Percentiles rank a stretch among this genome's conserved stretches.
These are phyloP conservation scores for Ceraclea dissimilis DNA, from an alignment of 2,888 invertebrate genomes.

Conservation along the genomic window DNA sequence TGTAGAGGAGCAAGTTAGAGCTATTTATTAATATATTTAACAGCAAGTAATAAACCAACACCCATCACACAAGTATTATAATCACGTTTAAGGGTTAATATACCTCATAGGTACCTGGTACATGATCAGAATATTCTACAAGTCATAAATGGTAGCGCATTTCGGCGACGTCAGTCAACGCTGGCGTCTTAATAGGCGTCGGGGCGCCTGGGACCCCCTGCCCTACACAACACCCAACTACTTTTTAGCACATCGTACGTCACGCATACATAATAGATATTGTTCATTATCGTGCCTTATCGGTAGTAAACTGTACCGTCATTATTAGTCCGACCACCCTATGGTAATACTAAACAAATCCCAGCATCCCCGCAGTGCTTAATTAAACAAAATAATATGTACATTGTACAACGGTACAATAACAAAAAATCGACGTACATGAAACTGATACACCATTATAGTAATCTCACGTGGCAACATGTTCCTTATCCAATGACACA, in stretches of 20 bases:
- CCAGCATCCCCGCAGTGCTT: not conserved
- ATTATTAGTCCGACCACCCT: not conserved
- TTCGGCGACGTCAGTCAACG: not conserved
- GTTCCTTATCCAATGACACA: no score
- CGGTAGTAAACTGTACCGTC: not conserved
- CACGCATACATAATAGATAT: not conserved
- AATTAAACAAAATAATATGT: not conserved
- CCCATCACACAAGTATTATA: no score
- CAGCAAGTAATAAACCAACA: no score
- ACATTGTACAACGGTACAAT: not conserved
- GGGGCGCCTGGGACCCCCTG: not conserved
- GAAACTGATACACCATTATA: no score
- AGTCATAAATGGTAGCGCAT: not conserved
- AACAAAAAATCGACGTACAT: no score
- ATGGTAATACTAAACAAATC: not conserved
- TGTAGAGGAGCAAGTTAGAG: no score
- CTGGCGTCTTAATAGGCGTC: not conserved
- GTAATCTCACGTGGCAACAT: no score
- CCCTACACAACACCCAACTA: not conserved
- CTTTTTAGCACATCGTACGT: not conserved
- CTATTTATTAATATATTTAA: no score
- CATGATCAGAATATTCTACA: not conserved
- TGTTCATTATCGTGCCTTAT: not conserved
- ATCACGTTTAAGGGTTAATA: no score
- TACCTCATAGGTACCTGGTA: not conserved